These are phyloP conservation scores for Antheraea mylitta DNA, from an alignment of 1,140 invertebrate species.

Conservation along the genomic window DNA sequence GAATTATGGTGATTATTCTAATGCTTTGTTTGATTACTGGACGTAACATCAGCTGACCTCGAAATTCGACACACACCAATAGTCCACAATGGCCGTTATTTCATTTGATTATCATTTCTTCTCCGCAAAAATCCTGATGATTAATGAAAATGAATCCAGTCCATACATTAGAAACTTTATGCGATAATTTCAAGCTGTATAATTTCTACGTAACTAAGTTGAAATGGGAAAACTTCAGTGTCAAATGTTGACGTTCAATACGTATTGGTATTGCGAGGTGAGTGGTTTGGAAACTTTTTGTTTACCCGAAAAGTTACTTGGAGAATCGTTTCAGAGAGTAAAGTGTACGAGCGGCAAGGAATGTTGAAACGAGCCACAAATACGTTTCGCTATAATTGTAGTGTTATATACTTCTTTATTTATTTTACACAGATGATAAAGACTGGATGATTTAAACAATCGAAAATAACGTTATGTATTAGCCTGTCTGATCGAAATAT, in stretches of 20 bases:
- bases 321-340: constrained; percentile 4
- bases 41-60: no score
- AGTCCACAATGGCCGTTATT: no score
- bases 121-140: no score
- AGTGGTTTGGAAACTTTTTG: constrained; percentile 23
- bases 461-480: no score
- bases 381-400: background rate
- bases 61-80: no score
- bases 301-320: constrained; percentile 23
- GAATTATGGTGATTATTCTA: no score
- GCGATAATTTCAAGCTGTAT: constrained; percentile 1
- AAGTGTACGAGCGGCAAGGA: background rate
- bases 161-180: background rate
- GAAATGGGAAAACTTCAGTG: constrained; percentile 31
- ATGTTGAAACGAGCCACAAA: background rate
- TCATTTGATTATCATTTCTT: no score
- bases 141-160: background rate
- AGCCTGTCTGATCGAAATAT: no score
- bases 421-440: background rate
- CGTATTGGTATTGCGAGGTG: constrained; percentile 20
- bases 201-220: constrained; percentile 28
- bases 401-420: background rate
- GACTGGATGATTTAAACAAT: background rate
- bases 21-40: no score
- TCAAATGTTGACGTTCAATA: constrained; percentile 20